Evolutionary conservation across 2,888 invertebrate genomes (phyloP).

Genomic region (Sphinx pinastri): DNA sequence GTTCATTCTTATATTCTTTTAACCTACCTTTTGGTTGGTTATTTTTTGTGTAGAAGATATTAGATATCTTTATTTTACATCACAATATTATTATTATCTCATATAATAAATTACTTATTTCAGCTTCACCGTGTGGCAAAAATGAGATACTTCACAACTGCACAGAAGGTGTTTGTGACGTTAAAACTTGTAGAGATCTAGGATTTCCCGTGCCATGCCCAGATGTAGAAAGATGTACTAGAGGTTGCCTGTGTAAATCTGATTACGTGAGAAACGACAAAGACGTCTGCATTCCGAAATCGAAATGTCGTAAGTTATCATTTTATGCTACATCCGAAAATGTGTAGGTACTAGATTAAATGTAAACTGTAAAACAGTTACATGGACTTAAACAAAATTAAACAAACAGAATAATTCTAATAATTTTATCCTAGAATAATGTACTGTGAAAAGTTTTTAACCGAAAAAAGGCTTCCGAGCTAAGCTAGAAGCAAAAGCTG

Average conservation of each 20-base stretch:
- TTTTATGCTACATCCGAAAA: neutral
- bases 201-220: constrained; percentile 5
- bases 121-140: neutral
- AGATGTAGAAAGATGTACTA: neutral
- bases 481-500: no score
- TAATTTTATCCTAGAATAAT: no score
- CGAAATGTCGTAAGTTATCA: neutral
- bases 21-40: no score
- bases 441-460: no score
- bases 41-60: no score
- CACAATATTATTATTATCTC: neutral
- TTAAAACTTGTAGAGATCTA: neutral
- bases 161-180: constrained; percentile 2
- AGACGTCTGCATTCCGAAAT: neutral
- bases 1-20: no score
- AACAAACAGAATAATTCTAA: no score
- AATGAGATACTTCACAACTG: neutral
- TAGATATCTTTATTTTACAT: no score
- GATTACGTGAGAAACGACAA: neutral
- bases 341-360: no score
- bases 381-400: no score
- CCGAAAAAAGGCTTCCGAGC: no score
- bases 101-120: neutral
- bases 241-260: neutral
- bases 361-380: no score